Conservation (phyloP, 2,888 invertebrate genomes). For the Diadegma fenestrale region DNA sequence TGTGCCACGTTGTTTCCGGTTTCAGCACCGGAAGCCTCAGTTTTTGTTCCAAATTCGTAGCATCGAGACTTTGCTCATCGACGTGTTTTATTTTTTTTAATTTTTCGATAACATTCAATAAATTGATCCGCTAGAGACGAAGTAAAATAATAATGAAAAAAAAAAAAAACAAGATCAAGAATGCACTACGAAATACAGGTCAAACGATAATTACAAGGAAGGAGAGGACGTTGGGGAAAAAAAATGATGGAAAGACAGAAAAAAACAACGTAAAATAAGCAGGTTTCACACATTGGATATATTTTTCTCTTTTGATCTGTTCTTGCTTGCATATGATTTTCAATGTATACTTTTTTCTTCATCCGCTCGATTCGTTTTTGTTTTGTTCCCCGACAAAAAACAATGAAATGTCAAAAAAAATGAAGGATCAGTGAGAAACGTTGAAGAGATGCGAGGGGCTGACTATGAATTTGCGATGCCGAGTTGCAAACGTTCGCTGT, state of each 20-base stretch:
- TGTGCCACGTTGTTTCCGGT: background rate
- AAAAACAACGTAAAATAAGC: constrained; percentile 76
- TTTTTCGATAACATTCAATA: background rate
- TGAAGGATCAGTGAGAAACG: constrained; percentile 58
- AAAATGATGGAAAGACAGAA: constrained; percentile 68
- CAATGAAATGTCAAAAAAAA: constrained; percentile 61
- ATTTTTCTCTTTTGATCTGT: constrained; percentile 69
- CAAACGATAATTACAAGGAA: constrained; percentile 34
- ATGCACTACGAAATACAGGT: constrained; percentile 36
- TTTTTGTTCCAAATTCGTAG: background rate
- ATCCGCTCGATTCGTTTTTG: constrained; percentile 66
- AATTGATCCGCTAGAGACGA: constrained; percentile 13
- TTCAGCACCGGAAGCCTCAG: background rate
- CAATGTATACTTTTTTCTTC: constrained; percentile 31
- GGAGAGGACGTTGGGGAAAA: constrained; percentile 40
- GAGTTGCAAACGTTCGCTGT: constrained; percentile 8
- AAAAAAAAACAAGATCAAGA: constrained; percentile 47
- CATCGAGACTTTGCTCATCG: background rate
- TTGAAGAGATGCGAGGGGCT: constrained; percentile 44
- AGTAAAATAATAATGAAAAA: constrained; percentile 45
- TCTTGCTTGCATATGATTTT: constrained; percentile 54
- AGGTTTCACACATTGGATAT: constrained; percentile 78
- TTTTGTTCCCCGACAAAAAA: constrained; percentile 58
- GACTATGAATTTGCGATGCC: constrained; percentile 36
- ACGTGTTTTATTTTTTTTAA: background rate